Conservation (phyloP, 1,140 invertebrate genomes). For the Ceratitis capitata region DNA sequence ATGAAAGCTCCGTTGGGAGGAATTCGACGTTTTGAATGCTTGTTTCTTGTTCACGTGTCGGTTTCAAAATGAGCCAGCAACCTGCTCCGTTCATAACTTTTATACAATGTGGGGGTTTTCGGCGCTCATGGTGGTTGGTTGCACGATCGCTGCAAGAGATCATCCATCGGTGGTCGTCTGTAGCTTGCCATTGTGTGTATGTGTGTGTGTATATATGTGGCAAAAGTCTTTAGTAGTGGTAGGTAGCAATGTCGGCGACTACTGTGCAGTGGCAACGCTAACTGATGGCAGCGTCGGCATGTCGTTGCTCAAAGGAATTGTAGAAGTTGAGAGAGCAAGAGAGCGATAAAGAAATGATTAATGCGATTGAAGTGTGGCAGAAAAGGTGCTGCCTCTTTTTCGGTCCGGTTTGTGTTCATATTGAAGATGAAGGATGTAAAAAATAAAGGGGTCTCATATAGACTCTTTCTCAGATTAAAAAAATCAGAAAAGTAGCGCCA, state of each 20-base stretch:
- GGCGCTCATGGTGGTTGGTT: not conserved
- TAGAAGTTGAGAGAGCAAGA: not conserved
- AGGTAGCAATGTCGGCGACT: slow-evolving; percentile 52
- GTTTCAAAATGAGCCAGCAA: slow-evolving; percentile 41
- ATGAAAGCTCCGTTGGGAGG: slow-evolving; percentile 12
- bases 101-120: slow-evolving; percentile 39
- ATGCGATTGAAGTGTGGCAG: not conserved
- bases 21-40: slow-evolving; percentile 41
- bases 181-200: slow-evolving; percentile 39
- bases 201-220: slow-evolving; percentile 16
- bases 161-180: slow-evolving; percentile 2
- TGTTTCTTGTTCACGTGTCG: slow-evolving; percentile 41
- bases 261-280: slow-evolving; percentile 49
- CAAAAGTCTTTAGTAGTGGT: slow-evolving; percentile 40
- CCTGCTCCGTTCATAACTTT: slow-evolving; percentile 38
- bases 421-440: too few species aligned
- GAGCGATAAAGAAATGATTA: not conserved
- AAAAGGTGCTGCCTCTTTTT: not conserved
- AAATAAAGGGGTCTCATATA: too few species aligned
- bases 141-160: slow-evolving; percentile 8
- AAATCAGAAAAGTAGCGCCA: too few species aligned
- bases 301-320: not conserved
- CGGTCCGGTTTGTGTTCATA: too few species aligned
- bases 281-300: not conserved
- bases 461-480: too few species aligned